Conservation (phyloP, 2,113 vertebrate genomes). For the Tragelaphus scriptus region DNA sequence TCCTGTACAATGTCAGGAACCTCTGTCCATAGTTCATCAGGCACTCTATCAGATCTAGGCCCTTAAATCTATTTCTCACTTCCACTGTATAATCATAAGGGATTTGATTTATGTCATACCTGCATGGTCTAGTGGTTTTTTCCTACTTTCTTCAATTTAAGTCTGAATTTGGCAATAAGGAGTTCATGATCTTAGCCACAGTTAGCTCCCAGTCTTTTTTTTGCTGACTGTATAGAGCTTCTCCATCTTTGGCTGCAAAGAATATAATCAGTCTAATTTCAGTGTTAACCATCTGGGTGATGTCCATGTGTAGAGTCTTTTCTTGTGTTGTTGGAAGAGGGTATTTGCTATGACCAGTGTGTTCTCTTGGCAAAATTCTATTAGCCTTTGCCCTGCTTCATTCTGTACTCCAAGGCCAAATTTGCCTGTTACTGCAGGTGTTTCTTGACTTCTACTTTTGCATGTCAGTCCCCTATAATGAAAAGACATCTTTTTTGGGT, state of each 20-base stretch:
- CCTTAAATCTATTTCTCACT: neutral
- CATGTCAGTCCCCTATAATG: neutral
- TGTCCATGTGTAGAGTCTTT: neutral
- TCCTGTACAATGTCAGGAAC: neutral
- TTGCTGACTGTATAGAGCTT: neutral
- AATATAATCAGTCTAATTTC: neutral
- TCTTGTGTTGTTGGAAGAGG: neutral
- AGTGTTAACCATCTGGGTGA: neutral
- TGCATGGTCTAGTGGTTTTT: neutral
- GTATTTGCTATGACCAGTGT: neutral
- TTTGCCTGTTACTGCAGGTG: neutral
- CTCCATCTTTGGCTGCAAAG: neutral
- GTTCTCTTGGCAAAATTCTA: neutral
- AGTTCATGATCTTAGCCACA: neutral
- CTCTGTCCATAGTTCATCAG: neutral
- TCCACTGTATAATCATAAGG: accelerated
- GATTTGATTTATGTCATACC: neutral
- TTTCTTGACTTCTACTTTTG: neutral
- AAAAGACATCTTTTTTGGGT: neutral
- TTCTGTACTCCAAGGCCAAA: neutral
- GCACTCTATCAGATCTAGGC: neutral
- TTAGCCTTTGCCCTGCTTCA: neutral
- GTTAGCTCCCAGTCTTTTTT: neutral
- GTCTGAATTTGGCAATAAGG: neutral
- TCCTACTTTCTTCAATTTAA: neutral